phyloP scores from a whole-genome alignment of 2,797 vertebrate species.

The Cuniculus paca region DNA sequence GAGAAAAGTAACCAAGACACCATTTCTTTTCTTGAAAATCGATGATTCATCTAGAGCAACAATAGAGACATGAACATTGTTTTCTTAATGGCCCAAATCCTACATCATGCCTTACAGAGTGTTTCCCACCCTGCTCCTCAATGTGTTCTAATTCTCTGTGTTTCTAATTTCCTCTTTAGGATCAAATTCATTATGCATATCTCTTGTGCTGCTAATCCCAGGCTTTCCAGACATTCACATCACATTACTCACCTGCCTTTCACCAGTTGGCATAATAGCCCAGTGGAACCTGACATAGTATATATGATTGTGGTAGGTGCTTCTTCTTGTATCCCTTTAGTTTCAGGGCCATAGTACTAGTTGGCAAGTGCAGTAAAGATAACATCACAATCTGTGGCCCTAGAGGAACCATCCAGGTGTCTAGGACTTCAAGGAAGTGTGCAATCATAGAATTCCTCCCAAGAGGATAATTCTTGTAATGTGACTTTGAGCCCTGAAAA shows the following conservation, averaged over 20 bases:
- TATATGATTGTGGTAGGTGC: background rate
- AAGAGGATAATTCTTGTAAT: background rate
- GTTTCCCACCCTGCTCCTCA: background rate
- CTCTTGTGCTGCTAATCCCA: background rate
- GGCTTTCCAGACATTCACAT: background rate
- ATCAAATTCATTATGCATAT: background rate
- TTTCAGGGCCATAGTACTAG: background rate
- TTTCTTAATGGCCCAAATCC: background rate
- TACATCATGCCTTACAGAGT: background rate
- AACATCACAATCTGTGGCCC: background rate
- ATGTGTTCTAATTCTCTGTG: background rate
- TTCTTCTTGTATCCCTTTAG: background rate
- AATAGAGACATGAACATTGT: background rate
- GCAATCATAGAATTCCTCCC: background rate
- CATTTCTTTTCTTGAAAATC: background rate
- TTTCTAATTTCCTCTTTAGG: background rate
- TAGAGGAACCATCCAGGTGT: background rate
- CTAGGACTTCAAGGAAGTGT: background rate
- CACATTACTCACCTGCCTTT: background rate
- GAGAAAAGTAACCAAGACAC: no score
- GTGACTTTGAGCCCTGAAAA: constrained; percentile 17
- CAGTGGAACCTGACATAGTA: background rate
- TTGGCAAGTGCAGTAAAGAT: background rate
- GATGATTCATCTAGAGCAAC: background rate
- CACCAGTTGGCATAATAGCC: background rate